Conservation (phyloP, 2,888 invertebrate genomes). For the Eilema griseolum region DNA sequence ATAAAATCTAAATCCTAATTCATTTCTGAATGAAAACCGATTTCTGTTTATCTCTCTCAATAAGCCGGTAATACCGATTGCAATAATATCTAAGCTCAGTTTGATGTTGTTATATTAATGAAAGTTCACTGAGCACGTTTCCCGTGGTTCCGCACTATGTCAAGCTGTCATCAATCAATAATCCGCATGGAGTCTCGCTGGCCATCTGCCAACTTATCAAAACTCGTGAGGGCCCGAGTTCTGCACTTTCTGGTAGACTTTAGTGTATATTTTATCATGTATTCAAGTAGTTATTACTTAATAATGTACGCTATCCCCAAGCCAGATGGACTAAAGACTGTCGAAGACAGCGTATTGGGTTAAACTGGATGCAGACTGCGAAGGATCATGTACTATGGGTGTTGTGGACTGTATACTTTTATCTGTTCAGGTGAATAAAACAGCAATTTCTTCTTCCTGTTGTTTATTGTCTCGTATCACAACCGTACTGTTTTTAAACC, state of each 20-base stretch:
- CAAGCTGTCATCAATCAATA: constrained; percentile 63
- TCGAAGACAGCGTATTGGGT: not conserved
- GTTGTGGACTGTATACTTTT: no score
- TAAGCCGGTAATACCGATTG: not conserved
- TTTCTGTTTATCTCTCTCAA: no score
- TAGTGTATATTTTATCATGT: not conserved
- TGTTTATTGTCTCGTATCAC: no score
- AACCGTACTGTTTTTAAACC: no score
- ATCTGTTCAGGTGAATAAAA: no score
- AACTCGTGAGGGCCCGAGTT: constrained; percentile 11
- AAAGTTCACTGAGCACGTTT: constrained; percentile 17
- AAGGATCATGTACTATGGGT: not conserved
- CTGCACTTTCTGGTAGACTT: constrained; percentile 1
- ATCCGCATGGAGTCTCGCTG: constrained; percentile 51
- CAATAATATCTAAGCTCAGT: not conserved
- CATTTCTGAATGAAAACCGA: not conserved
- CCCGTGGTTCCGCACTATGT: constrained; percentile 33
- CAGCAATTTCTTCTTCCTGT: no score
- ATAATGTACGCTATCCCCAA: not conserved
- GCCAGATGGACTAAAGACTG: not conserved
- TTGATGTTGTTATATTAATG: not conserved
- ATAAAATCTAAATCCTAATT: not conserved
- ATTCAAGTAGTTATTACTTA: not conserved
- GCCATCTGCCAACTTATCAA: constrained; percentile 55
- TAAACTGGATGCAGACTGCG: not conserved